These are phyloP conservation scores for Cygnus olor DNA, from an alignment of 2,797 vertebrate genomes.

Conservation along the genomic window DNA sequence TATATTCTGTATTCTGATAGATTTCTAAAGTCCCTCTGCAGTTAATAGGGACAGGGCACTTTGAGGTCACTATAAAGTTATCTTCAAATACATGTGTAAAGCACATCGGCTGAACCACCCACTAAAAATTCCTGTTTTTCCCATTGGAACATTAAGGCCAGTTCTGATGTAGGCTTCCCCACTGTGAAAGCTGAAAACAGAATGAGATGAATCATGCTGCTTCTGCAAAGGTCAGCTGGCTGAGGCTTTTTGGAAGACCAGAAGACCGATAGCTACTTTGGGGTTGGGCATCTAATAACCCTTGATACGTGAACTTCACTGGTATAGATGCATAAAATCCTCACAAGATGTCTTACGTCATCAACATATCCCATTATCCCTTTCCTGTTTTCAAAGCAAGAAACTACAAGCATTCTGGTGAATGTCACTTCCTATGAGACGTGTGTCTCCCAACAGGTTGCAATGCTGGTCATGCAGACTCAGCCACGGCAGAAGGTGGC, in stretches of 20 bases:
- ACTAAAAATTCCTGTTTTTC: neutral
- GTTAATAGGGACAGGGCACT: neutral
- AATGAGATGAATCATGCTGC: neutral
- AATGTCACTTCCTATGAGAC: neutral
- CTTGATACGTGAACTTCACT: neutral
- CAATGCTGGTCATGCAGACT: neutral
- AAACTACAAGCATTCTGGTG: neutral
- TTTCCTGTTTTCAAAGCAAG: neutral
- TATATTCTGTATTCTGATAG: neutral
- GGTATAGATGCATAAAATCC: neutral
- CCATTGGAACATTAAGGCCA: fast-evolving
- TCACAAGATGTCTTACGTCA: neutral
- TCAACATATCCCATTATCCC: neutral
- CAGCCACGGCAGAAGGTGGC: neutral
- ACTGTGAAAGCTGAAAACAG: neutral
- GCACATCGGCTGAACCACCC: neutral
- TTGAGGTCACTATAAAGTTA: neutral
- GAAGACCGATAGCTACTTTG: neutral
- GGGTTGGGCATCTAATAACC: neutral
- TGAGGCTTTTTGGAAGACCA: neutral
- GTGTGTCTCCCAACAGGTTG: neutral
- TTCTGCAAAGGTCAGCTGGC: neutral
- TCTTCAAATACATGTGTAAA: neutral
- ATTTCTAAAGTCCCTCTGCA: neutral
- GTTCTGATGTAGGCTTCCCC: neutral